Base-by-base conservation (phyloP, 2,888 invertebrate species). In the Nycteola revayana region DNA sequence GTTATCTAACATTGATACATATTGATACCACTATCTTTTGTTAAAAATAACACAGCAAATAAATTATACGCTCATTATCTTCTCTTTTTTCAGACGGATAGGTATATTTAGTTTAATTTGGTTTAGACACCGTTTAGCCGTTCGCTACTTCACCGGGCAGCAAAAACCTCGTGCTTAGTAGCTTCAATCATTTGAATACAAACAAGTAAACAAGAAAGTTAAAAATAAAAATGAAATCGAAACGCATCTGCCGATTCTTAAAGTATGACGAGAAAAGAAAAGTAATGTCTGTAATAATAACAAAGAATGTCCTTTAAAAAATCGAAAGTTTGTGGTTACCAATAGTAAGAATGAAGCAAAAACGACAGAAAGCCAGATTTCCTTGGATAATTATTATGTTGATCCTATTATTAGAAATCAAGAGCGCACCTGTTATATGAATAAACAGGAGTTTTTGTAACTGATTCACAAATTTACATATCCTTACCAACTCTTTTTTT, bases 391-490 rank as follows among this genome's bases (percentile, higher is more conserved):
- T 80, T 78, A 76, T 65, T 54, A 60, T 56, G n/a, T n/a, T n/a
- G n/a, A 71, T 59, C 36, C 70, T 57, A 71, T 70, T 82, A 82
- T 86, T 85, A 85, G 80, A 82, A 77, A 79, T 77, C 75, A 75
- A 63, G 65, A 74, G 56, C 65, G 66, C 85, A 86, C 85, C 86
- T 87, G 87, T 83, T 82, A 64, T 70, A 75, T 65, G 67, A 66
- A 70, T 72, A 71, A 70, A 56, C 64, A 71, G 62, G 68, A 64
- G 78, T 84, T 86, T 87, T 86, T 86, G 79, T 79, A 62, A 58
- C 53, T 49, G 61, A 58, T 56, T 81, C 74, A 66, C 75, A 57
- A 78, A 85, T 87, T 86, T 84, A 84, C 84, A 86, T 86, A 84
- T 74, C 70, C n/a, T n/a, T 75, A 66, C 71, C 72, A 71, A 69